Evolutionary conservation across 1,140 invertebrate genomes (phyloP), one percentile per base, ranked within the genome.

Genomic region (Holcopasites calliopsidis): DNA sequence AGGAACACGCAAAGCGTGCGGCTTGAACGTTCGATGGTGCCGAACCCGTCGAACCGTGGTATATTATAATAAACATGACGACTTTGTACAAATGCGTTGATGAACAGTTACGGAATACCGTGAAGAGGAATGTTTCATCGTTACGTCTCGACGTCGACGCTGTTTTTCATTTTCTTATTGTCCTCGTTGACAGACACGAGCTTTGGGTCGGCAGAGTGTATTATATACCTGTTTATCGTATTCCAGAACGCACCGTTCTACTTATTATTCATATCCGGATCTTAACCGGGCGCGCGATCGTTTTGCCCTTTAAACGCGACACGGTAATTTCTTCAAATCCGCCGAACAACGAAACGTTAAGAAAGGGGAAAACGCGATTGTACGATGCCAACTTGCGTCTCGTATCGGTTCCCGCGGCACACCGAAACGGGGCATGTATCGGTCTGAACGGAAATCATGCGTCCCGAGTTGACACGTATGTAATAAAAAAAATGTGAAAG

Each of bases 261-360:
- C n/a, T 55, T 40, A 28, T 42, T 47, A 10, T 5, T 31, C 18
- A 8, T 38, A 49, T 21, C 18, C 64, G 13, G 60, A 65, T 50
- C 44, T 70, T 76, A 69, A 76, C 69, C 73, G 70, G 54, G 73
- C 70, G 73, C 64, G 44, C 58, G 47, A 68, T 69, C 50, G 64
- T 54, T 76, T 69, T 69, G 18, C 23, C n/a, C n/a, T 44, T 26
- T 38, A 18, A 40, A 64, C 11, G 7, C 49, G 55, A 57, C 47
- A 38, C 13, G 8, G 69, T n/a, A n/a, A 70, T 31, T 28, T 44
- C 44, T 33, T 42, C 23, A 33, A 77, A 71, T 52, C 33, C 26
- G 28, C 28, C 16, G 7, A 23, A n/a, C 13, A 68, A 61, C 1
- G 13, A 31, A 52, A 55, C 33, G 40, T 57, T 4, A 35, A n/a